Evolutionary conservation across 2,797 vertebrate species (phyloP).

Genomic region (Sebastes oblongus): DNA sequence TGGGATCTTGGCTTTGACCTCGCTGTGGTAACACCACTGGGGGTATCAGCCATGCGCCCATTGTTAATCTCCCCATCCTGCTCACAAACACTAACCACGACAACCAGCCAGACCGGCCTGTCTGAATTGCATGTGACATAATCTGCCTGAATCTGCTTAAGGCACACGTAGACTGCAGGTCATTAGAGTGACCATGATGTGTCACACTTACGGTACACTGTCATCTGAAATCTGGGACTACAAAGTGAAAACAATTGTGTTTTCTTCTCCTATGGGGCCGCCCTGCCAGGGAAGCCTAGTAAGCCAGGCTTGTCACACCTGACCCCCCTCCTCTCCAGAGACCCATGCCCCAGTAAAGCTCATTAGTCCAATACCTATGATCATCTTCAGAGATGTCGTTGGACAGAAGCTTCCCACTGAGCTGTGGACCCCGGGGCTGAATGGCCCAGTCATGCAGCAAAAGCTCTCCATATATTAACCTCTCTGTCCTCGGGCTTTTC

Average conservation of each 20-base stretch:
- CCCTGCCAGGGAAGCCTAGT: conserved; percentile 65
- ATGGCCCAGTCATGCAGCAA: conserved; percentile 82
- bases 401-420: conserved; percentile 76
- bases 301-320: conserved; percentile 73
- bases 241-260: conserved; percentile 75
- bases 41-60: conserved; percentile 75
- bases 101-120: conserved; percentile 72
- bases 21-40: conserved; percentile 69
- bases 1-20: conserved; percentile 77
- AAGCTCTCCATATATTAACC: conserved; percentile 80
- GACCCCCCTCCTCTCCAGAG: conserved; percentile 67
- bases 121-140: conserved; percentile 84
- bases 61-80: conserved; percentile 76
- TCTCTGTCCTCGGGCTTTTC: conserved; percentile 67
- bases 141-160: conserved; percentile 83
- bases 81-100: conserved; percentile 78
- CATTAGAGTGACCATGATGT: conserved; percentile 78
- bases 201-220: conserved; percentile 74
- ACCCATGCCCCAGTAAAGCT: conserved; percentile 82
- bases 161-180: conserved; percentile 76
- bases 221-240: conserved; percentile 74
- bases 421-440: conserved; percentile 71
- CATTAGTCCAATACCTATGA: conserved; percentile 84
- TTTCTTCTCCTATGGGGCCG: conserved; percentile 71
- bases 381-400: conserved; percentile 84